phyloP scores from a whole-genome alignment of 2,888 invertebrate genomes.

The Trichogramma dendrolimi region DNA sequence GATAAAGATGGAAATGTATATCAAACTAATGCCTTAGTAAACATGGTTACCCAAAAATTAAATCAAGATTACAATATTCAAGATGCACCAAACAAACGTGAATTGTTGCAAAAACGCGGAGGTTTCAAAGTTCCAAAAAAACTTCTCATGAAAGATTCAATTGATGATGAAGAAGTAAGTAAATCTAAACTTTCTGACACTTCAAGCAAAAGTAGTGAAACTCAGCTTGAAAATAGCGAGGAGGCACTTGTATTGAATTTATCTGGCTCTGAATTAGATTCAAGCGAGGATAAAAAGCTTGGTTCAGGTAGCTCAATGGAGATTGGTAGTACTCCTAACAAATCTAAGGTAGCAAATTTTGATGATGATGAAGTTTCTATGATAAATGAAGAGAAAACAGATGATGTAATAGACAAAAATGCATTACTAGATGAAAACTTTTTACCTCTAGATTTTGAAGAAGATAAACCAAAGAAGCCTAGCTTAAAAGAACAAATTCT shows the following conservation, averaged over 20 bases:
- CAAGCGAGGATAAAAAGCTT: neutral
- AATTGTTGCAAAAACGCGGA: slow-evolving; percentile 30
- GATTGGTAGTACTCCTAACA: neutral
- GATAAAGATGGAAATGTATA: slow-evolving; percentile 1
- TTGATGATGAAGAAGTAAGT: slow-evolving; percentile 10
- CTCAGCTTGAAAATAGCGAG: slow-evolving; percentile 15
- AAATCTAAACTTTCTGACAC: no score
- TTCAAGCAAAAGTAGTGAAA: neutral
- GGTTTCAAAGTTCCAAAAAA: slow-evolving; percentile 27
- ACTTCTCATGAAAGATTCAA: slow-evolving; percentile 29
- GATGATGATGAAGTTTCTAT: neutral
- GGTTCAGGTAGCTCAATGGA: neutral
- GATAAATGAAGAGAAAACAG: neutral
- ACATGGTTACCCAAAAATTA: slow-evolving; percentile 21
- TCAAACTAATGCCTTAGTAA: neutral
- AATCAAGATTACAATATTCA: slow-evolving; percentile 22
- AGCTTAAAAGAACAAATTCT: slow-evolving; percentile 37
- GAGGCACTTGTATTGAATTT: slow-evolving; percentile 29
- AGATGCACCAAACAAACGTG: slow-evolving; percentile 31
- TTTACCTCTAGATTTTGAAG: slow-evolving; percentile 30
- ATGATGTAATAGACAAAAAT: slow-evolving; percentile 14
- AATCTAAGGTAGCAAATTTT: neutral
- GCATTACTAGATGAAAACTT: slow-evolving; percentile 20
- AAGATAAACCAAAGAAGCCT: slow-evolving; percentile 14
- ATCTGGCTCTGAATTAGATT: slow-evolving; percentile 23